Percentiles rank a stretch among this genome's conserved stretches.
Evolutionary conservation across 2,888 invertebrate species (phyloP).

Genomic region (Drosophila fulvimacula): DNA sequence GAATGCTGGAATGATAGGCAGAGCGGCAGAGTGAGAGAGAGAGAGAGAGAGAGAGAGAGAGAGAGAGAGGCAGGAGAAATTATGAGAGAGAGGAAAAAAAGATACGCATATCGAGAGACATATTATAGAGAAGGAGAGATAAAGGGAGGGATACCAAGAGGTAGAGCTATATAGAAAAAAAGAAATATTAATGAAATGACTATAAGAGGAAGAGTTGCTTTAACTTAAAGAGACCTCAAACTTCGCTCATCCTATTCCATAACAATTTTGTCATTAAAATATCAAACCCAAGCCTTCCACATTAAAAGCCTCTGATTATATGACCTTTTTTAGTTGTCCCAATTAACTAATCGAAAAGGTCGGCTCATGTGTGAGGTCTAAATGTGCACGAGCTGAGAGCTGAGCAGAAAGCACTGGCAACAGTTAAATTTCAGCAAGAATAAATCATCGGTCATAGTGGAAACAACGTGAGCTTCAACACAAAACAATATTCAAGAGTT

Average conservation of each 20-base stretch:
- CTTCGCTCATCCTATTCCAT: background rate
- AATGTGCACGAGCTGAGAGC: background rate
- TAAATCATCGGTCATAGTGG: conserved; percentile 22
- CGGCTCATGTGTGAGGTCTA: background rate
- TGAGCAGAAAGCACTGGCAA: background rate
- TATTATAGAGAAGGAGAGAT: too few species aligned
- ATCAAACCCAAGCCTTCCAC: background rate
- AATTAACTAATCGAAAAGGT: conserved; percentile 2
- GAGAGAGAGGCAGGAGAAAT: background rate
- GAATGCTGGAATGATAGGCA: background rate
- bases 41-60: background rate
- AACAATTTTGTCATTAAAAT: background rate
- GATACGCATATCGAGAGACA: too few species aligned
- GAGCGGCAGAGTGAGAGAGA: background rate
- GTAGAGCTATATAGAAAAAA: too few species aligned
- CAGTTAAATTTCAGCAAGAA: background rate
- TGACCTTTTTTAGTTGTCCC: background rate
- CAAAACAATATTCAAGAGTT: background rate
- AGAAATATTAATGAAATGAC: too few species aligned
- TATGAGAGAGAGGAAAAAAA: too few species aligned
- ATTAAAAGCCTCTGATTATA: background rate
- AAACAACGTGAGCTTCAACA: background rate
- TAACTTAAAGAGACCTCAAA: background rate
- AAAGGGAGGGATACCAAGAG: too few species aligned
- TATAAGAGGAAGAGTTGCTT: too few species aligned